A percentile compares a stretch with the other conserved stretches of the same genome.
Conservation (phyloP, 1,140 invertebrate genomes). For the Papilio glaucus region DNA sequence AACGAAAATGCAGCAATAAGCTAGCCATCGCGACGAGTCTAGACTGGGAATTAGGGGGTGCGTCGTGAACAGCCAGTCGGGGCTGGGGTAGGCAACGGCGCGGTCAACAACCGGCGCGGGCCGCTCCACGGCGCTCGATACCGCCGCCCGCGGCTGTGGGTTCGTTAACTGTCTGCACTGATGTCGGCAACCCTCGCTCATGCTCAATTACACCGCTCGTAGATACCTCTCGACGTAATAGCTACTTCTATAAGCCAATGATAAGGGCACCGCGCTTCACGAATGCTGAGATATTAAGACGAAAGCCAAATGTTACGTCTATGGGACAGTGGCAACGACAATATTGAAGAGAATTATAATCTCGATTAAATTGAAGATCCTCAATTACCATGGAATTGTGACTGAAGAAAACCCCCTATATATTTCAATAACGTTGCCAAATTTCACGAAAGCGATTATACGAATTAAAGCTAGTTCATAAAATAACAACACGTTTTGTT, state of each 20-base stretch:
- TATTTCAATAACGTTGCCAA: too few relatives aligned
- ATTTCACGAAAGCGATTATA: too few relatives aligned
- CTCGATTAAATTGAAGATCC: too few relatives aligned
- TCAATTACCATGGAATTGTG: too few relatives aligned
- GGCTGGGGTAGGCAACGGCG: background rate
- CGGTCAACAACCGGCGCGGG: slow-evolving; percentile 49
- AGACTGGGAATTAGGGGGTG: slow-evolving; percentile 49
- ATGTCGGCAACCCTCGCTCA: background rate
- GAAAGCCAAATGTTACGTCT: too few relatives aligned
- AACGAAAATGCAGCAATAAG: background rate
- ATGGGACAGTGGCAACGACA: too few relatives aligned
- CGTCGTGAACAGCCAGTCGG: slow-evolving; percentile 26
- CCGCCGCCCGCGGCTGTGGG: background rate
- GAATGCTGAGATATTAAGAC: too few relatives aligned
- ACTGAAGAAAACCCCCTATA: too few relatives aligned
- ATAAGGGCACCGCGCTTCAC: background rate
- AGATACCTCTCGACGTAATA: background rate
- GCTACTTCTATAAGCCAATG: background rate
- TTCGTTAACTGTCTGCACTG: background rate
- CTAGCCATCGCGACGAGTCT: slow-evolving; percentile 45
- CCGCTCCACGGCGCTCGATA: slow-evolving; percentile 48
- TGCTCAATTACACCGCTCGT: background rate
- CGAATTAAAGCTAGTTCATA: too few relatives aligned
- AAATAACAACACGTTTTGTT: too few relatives aligned
- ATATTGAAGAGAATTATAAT: too few relatives aligned